Conservation (phyloP, 1,140 invertebrate species). For the Megathymus violae region DNA sequence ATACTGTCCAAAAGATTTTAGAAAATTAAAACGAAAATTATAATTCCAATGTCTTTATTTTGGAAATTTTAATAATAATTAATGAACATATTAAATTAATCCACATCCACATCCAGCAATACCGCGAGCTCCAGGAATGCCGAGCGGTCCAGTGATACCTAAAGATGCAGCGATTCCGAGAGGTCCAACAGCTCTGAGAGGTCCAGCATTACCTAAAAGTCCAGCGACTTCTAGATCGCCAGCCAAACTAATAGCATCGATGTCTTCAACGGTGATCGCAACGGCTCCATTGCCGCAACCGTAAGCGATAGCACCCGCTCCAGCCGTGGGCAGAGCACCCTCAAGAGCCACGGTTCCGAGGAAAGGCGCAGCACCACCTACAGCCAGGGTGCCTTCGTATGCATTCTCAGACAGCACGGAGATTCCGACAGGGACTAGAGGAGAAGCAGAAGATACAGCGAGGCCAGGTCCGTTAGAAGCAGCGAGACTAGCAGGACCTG, state of each 20-base stretch:
- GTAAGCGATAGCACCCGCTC: too few relatives aligned
- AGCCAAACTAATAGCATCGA: slow-evolving; percentile 2
- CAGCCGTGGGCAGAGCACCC: slow-evolving; percentile 50
- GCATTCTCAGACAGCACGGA: slow-evolving; percentile 43
- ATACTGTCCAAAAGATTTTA: too few relatives aligned
- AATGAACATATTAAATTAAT: too few relatives aligned
- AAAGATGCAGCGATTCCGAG: too few relatives aligned
- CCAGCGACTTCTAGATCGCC: too few relatives aligned
- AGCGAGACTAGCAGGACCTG: slow-evolving; percentile 26
- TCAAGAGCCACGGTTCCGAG: slow-evolving; percentile 51
- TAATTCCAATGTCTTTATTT: too few relatives aligned
- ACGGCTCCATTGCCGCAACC: slow-evolving; percentile 42
- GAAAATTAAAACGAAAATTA: too few relatives aligned
- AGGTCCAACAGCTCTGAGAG: too few relatives aligned
- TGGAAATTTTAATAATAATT: too few relatives aligned
- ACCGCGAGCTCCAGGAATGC: too few relatives aligned
- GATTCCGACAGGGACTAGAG: slow-evolving; percentile 44
- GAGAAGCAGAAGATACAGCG: slow-evolving; percentile 42
- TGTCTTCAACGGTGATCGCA: slow-evolving; percentile 40
- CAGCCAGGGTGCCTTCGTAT: slow-evolving; percentile 18
- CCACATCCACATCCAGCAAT: too few relatives aligned
- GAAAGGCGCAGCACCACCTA: slow-evolving; percentile 53
- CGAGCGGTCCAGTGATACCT: too few relatives aligned
- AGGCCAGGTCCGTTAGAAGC: slow-evolving; percentile 45
- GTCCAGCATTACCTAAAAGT: neutral